Percentiles rank a stretch among this genome's conserved stretches.
Evolutionary conservation across 2,888 invertebrate genomes (phyloP).

Genomic region (Latrodectus hesperus): DNA sequence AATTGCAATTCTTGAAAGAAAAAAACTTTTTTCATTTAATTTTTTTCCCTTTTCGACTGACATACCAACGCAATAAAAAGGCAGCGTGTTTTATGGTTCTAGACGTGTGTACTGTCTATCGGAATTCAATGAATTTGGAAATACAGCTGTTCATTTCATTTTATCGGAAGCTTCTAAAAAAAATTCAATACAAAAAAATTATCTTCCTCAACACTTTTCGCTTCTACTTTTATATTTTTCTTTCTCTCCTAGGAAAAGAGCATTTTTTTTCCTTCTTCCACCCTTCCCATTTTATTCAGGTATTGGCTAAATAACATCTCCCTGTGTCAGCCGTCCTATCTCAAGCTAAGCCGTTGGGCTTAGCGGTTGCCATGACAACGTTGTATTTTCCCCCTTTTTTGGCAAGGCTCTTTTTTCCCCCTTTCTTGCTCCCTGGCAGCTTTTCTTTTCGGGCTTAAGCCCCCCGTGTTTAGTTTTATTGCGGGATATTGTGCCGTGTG

Average conservation of each 20-base stretch:
- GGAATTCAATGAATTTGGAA: background rate
- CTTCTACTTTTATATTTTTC: background rate
- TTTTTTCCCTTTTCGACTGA: too few species aligned
- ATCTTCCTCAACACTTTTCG: background rate
- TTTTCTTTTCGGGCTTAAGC: constrained; percentile 27
- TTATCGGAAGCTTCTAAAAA: background rate
- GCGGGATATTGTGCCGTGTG: constrained; percentile 33
- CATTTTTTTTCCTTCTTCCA: background rate
- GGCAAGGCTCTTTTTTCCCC: constrained; percentile 23
- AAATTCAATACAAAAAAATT: too few species aligned
- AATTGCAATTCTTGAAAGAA: too few species aligned
- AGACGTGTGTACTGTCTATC: background rate
- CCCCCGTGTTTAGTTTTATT: constrained; percentile 54
- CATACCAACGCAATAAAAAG: too few species aligned
- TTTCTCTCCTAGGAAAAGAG: background rate
- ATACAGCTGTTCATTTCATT: background rate
- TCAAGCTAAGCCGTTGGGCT: constrained; percentile 46
- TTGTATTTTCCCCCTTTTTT: constrained; percentile 15
- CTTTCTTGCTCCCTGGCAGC: constrained; percentile 3
- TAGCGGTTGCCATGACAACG: constrained; percentile 51
- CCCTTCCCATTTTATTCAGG: constrained; percentile 38
- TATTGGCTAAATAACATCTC: constrained; percentile 52
- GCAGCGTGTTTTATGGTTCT: too few species aligned
- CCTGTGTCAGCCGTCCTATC: constrained; percentile 16
- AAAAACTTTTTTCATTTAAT: too few species aligned